phyloP scores from a whole-genome alignment of 1,140 invertebrate genomes.

The Platorchestia sp. region DNA sequence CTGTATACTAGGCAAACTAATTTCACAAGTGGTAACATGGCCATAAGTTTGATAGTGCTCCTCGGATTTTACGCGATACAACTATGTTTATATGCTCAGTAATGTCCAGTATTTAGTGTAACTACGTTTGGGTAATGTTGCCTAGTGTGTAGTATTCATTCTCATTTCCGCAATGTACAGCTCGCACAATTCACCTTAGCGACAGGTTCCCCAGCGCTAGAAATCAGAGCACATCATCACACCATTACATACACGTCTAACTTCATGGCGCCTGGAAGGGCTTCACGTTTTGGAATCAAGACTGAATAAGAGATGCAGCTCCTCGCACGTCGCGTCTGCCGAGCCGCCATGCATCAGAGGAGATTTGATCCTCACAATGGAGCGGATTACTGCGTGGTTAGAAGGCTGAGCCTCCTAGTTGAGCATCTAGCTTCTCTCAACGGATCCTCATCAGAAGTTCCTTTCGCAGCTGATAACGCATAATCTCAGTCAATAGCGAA shows the following conservation, averaged over 20 bases:
- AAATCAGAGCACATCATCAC: background rate
- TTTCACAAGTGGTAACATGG: background rate
- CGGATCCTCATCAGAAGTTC: background rate
- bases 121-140: background rate
- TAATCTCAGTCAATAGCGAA: background rate
- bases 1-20: background rate
- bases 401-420: background rate
- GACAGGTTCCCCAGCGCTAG: no score
- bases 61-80: background rate
- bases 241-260: background rate
- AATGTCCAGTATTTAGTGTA: background rate
- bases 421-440: constrained; percentile 12
- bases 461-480: background rate
- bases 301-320: background rate
- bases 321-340: background rate
- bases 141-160: background rate
- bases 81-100: background rate
- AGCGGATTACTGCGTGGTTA: background rate
- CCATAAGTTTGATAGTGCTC: background rate
- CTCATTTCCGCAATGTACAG: background rate
- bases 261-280: background rate
- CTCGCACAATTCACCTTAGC: no score
- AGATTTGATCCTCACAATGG: background rate
- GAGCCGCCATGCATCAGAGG: no score
- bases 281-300: background rate